phyloP scores from a whole-genome alignment of 2,888 invertebrate species.

The Phaonia tiefii region DNA sequence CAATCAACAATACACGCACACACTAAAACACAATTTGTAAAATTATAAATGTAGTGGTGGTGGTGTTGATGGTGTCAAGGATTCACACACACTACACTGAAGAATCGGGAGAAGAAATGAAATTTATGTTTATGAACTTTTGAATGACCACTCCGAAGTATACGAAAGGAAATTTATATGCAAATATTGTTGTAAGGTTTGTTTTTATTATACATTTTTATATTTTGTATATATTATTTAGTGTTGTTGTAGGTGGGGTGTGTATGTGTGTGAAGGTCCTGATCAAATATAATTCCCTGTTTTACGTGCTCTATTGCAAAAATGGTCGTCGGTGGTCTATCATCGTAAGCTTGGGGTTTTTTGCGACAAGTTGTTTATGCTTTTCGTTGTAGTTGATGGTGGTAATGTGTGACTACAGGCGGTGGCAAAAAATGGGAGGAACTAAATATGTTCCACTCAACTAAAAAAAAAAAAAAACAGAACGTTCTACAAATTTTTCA shows the following conservation, averaged over 20 bases:
- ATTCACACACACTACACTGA: constrained; percentile 10
- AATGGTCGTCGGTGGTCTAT: constrained; percentile 16
- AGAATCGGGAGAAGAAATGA: constrained; percentile 43
- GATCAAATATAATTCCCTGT: constrained; percentile 10
- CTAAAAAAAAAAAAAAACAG: no score
- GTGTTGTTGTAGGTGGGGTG: neutral
- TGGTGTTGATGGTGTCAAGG: no score
- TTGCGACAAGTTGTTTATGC: no score
- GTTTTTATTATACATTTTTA: neutral
- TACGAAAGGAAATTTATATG: constrained; percentile 58
- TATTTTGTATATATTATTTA: neutral
- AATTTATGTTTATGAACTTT: constrained; percentile 65
- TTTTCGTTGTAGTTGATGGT: no score
- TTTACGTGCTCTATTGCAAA: constrained; percentile 15
- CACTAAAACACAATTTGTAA: no score
- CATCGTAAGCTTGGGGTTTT: constrained; percentile 33
- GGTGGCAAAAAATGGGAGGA: neutral
- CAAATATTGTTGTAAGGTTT: constrained; percentile 51
- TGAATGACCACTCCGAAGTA: constrained; percentile 58
- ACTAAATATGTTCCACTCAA: no score
- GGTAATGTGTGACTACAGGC: neutral
- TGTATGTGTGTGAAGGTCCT: neutral
- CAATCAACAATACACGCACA: no score
- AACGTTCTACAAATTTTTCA: no score
- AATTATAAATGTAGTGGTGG: no score